These are phyloP conservation scores for Pocillopora meandrina DNA, from an alignment of 92 coral and sea anemone species.

Conservation along the genomic window DNA sequence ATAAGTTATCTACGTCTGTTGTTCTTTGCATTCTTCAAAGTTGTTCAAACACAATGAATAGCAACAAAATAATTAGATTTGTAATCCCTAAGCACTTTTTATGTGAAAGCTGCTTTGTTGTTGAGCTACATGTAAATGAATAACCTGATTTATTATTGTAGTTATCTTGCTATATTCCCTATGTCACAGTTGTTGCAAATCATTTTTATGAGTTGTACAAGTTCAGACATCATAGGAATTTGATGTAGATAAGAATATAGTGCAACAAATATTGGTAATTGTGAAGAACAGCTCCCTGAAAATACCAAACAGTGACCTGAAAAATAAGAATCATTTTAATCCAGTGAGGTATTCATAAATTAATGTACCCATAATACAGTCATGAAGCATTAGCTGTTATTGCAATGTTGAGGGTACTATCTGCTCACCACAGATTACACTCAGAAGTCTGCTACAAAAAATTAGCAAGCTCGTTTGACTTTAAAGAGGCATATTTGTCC, in stretches of 20 bases:
- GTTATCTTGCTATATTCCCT: neutral
- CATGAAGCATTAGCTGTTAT: neutral
- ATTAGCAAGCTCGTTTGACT: neutral
- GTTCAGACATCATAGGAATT: too few relatives aligned
- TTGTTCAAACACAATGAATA: neutral
- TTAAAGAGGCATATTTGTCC: neutral
- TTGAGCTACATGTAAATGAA: neutral
- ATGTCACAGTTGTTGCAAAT: neutral
- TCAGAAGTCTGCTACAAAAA: neutral
- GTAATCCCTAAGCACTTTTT: neutral
- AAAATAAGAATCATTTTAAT: neutral
- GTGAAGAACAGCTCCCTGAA: too few relatives aligned
- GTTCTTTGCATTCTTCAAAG: neutral
- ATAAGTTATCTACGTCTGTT: neutral
- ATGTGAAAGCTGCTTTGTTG: neutral
- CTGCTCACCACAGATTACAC: conserved; percentile 1
- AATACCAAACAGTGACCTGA: too few relatives aligned
- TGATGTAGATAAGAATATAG: too few relatives aligned
- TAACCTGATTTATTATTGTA: neutral
- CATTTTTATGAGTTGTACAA: neutral
- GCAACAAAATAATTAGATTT: neutral
- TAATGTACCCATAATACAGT: neutral
- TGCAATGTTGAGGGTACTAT: neutral
- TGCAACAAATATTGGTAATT: too few relatives aligned
- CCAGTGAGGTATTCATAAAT: neutral